These are phyloP conservation scores for Sylvilagus floridanus DNA, from an alignment of 2,797 vertebrate species.

Conservation along the genomic window DNA sequence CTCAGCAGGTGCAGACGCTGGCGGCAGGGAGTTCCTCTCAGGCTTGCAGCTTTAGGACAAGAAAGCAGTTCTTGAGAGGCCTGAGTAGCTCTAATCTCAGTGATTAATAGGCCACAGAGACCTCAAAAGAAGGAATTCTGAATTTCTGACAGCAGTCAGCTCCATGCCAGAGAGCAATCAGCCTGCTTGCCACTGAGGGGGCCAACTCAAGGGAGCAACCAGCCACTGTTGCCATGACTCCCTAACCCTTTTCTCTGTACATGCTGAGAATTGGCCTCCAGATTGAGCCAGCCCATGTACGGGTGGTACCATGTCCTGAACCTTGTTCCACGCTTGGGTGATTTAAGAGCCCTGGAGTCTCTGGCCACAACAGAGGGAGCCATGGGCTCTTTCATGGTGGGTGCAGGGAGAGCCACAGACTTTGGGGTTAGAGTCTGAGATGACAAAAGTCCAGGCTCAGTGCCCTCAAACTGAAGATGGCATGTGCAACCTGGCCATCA, in stretches of 20 bases:
- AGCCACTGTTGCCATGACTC: not conserved
- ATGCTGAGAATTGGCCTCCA: not conserved
- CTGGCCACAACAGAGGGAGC: not conserved
- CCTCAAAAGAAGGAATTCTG: not conserved
- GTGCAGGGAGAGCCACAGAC: not conserved
- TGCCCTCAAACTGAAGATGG: not conserved
- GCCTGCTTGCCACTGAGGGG: not conserved
- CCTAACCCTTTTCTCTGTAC: not conserved
- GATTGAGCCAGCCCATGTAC: not conserved
- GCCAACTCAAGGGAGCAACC: not conserved
- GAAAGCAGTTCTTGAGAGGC: not conserved
- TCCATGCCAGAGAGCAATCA: not conserved
- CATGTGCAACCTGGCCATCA: not conserved
- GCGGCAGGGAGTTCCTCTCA: not conserved
- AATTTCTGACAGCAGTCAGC: not conserved
- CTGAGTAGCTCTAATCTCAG: not conserved
- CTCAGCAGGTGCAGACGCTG: not conserved
- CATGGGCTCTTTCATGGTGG: not conserved
- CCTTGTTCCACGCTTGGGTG: not conserved
- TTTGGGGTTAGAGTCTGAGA: not conserved
- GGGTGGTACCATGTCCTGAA: not conserved
- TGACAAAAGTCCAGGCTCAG: not conserved
- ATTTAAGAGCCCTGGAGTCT: not conserved
- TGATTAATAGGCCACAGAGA: not conserved
- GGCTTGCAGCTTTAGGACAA: not conserved